Percentiles rank a stretch among this genome's conserved stretches.
Conservation (phyloP, 1,140 invertebrate species). For the Dreissena rostriformis region DNA sequence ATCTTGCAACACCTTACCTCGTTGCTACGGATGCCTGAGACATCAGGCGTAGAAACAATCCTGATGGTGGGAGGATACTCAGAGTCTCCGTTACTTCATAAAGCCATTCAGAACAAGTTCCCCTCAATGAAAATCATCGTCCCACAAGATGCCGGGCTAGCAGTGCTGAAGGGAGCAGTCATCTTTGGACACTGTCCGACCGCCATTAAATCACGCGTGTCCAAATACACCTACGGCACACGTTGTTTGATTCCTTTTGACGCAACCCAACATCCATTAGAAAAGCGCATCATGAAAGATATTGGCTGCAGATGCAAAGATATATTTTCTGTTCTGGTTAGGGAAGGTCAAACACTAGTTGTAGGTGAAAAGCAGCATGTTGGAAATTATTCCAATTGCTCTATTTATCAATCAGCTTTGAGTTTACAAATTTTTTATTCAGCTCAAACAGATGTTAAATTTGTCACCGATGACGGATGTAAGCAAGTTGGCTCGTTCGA, state of each 20-base stretch:
- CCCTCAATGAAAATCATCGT: slow-evolving; percentile 3
- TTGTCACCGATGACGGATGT: neutral
- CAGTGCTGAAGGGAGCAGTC: slow-evolving; percentile 48
- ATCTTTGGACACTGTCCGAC: slow-evolving; percentile 32
- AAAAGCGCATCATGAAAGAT: neutral
- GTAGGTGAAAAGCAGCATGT: neutral
- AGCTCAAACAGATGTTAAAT: neutral
- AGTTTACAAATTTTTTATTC: too few relatives aligned
- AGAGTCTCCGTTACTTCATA: slow-evolving; percentile 26
- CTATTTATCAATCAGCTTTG: too few relatives aligned
- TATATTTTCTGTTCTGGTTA: slow-evolving; percentile 17
- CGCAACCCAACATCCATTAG: neutral
- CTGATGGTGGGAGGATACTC: slow-evolving; percentile 47
- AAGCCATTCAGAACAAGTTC: slow-evolving; percentile 2
- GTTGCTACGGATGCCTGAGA: neutral
- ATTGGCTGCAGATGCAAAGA: neutral
- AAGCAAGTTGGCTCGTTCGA: neutral
- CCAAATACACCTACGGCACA: slow-evolving; percentile 29
- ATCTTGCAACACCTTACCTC: slow-evolving; percentile 6
- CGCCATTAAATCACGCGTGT: slow-evolving; percentile 12
- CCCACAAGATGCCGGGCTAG: slow-evolving; percentile 31
- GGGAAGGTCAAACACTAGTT: slow-evolving; percentile 5
- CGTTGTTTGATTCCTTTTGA: neutral
- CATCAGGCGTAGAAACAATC: slow-evolving; percentile 1
- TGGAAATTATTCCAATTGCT: too few relatives aligned